phyloP scores from a whole-genome alignment of 2,113 vertebrate species.

The Cottus gobio region DNA sequence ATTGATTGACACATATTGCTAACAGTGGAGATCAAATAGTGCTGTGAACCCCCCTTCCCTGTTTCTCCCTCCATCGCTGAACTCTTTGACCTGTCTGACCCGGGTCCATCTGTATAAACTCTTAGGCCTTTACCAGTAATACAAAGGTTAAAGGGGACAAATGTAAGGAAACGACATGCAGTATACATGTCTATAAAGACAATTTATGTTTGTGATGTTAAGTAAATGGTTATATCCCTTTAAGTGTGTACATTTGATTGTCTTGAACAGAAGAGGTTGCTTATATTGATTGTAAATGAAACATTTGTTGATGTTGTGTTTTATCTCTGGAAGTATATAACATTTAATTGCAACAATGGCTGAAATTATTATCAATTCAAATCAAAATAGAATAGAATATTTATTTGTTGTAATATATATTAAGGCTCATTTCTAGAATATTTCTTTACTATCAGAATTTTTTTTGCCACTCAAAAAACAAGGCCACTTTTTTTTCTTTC shows the following conservation, averaged over 20 bases:
- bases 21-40: conserved; percentile 49
- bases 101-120: conserved; percentile 29
- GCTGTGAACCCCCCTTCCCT: conserved; percentile 5
- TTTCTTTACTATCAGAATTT: background rate
- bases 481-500: background rate
- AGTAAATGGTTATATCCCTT: background rate
- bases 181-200: background rate
- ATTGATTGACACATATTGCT: conserved; percentile 65
- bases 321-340: background rate
- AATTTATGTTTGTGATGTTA: conserved; percentile 14
- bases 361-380: background rate
- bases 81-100: conserved; percentile 64
- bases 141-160: conserved; percentile 4
- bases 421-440: background rate
- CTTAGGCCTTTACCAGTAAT: conserved; percentile 22
- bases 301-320: conserved; percentile 6
- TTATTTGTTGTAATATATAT: background rate
- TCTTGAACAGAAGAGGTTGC: background rate
- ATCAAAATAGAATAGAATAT: background rate
- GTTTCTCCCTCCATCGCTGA: conserved; percentile 33
- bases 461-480: background rate
- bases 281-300: conserved; percentile 8
- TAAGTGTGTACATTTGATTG: conserved; percentile 5
- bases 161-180: conserved; percentile 19
- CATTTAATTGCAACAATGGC: background rate